Conservation (phyloP, 2,113 vertebrate genomes). For the Petrocephalus zakoni region DNA sequence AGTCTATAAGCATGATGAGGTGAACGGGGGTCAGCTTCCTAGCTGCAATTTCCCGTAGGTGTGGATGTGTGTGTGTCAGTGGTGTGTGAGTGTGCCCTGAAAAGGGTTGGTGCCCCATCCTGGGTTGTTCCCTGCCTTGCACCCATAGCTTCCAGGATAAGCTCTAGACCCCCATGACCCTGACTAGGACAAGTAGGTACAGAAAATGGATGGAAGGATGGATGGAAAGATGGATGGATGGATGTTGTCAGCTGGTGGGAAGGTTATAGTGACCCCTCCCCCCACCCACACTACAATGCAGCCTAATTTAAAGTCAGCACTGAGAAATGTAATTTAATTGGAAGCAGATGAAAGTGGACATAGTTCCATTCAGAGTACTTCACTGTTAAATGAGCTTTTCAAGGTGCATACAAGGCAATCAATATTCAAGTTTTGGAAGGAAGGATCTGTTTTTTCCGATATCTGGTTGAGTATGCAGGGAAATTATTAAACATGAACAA, state of each 20-base stretch:
- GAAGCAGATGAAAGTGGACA: not conserved
- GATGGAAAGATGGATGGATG: too few species aligned
- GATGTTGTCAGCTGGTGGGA: not conserved
- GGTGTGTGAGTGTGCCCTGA: not conserved
- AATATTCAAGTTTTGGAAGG: not conserved
- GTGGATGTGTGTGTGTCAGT: not conserved
- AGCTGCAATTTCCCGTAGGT: not conserved
- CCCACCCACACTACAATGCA: not conserved
- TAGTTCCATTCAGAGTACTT: not conserved
- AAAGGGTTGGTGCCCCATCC: not conserved
- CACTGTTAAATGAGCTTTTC: not conserved
- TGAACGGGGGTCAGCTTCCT: not conserved
- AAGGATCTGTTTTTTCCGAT: not conserved
- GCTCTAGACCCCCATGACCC: not conserved
- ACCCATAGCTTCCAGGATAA: not conserved
- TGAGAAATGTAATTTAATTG: not conserved
- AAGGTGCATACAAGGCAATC: not conserved
- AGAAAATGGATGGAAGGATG: too few species aligned
- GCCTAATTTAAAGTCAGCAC: not conserved
- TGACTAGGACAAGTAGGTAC: too few species aligned
- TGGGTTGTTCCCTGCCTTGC: not conserved
- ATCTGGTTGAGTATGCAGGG: not conserved
- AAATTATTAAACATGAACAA: not conserved
- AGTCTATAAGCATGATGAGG: not conserved
- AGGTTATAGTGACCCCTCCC: not conserved